Evolutionary conservation across 1,140 invertebrate species (phyloP).

Genomic region (Neodiprion virginianus): DNA sequence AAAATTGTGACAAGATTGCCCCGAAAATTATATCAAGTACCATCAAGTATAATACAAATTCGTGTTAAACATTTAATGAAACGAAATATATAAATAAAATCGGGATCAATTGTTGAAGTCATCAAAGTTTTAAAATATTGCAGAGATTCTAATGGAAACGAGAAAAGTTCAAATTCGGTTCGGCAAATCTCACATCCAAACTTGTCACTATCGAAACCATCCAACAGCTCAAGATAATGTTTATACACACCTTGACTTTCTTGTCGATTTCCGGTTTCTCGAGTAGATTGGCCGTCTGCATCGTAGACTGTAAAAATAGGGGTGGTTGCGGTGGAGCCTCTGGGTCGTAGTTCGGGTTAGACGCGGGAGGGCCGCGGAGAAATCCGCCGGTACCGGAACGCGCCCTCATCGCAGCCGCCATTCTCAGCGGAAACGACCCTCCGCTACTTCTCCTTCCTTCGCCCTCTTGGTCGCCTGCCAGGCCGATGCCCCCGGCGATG

Average conservation of each 20-base stretch:
- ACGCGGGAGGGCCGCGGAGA: constrained; percentile 39
- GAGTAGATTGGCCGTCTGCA: constrained; percentile 49
- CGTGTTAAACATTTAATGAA: no score
- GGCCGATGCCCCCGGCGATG: constrained; percentile 42
- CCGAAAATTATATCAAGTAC: no score
- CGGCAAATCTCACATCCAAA: no score
- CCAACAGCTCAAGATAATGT: no score
- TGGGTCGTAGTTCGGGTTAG: constrained; percentile 53
- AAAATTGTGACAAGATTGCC: no score
- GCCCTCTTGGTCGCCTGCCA: constrained; percentile 48
- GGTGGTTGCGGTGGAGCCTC: constrained; percentile 48
- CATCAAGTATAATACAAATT: no score
- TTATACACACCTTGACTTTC: constrained; percentile 63
- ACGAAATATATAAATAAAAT: no score
- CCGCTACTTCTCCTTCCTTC: constrained; percentile 6
- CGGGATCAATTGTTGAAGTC: no score
- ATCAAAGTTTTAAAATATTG: no score
- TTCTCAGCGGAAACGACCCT: constrained; percentile 37
- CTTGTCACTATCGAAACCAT: no score
- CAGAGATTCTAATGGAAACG: no score
- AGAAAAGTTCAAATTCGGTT: no score
- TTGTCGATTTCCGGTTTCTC: constrained; percentile 64
- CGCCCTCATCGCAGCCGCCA: constrained; percentile 36
- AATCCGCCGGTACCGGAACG: constrained; percentile 41
- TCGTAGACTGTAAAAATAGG: constrained; percentile 28